Base-by-base conservation (phyloP, 2,797 vertebrate species). In the Thunnus albacares region DNA sequence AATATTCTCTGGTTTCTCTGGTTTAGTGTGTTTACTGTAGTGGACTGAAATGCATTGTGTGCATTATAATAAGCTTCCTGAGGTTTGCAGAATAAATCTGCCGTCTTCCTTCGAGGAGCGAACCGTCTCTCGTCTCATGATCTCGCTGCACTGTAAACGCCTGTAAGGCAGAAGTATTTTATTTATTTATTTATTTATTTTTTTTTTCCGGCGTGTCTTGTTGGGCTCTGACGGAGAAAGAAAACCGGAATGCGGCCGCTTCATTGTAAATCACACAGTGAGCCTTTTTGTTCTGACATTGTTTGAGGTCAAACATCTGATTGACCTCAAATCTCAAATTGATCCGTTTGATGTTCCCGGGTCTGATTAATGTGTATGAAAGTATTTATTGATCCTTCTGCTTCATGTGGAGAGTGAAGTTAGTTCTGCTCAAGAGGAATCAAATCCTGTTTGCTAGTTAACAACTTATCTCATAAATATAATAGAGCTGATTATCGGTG, bases 61-160 rank as follows among this genome's bases (percentile, higher is more conserved):
- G 61, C 53, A 22, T 58, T 69, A 30, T 41, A 7, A 43, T 5
- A 24, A 43, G n/a, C 24, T 3, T 1, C 15, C 47, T 35, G 43
- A 52, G 53, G 57, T 71, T 35, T 51, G 66, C 20, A 55, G 45
- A n/a, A 62, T 26, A 15, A 59, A 18, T 24, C 47, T 24, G 35
- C 26, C 51, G 18, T 2, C 49, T 61, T 28, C 52, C 64, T 75
- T 12, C 7, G 62, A 78, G 58, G 45, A 70, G 51, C 68, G 5
- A 59, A 65, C 59, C 18, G 76, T 49, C 45, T 84, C 83, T 72
- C 41, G 81, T 82, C 88, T 84, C 64, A 28, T 79, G 81, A 82
- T 80, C 73, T 70, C 24, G 2, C 53, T 15, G 18, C 70, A 65
- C 20, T 30, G 35, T 24, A 24, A 24, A 22, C 5, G 63, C 45